phyloP scores from a whole-genome alignment of 1,140 invertebrate species.

The Neuroterus valhalla region DNA sequence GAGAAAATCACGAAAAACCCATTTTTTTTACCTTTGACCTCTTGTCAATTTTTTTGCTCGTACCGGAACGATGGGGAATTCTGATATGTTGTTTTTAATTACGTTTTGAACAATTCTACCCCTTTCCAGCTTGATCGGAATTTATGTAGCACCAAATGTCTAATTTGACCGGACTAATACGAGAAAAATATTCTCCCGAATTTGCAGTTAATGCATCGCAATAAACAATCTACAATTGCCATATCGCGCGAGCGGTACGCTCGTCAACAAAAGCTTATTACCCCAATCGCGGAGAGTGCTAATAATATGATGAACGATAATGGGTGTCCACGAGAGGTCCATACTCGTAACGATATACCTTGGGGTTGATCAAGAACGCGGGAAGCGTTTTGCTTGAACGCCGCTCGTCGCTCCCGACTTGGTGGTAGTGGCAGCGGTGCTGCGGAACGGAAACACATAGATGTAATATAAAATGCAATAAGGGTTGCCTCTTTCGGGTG shows the following conservation, averaged over 20 bases:
- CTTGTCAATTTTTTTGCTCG: too few relatives aligned
- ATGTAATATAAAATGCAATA: slow-evolving; percentile 72
- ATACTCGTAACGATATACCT: slow-evolving; percentile 48
- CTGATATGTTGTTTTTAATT: too few relatives aligned
- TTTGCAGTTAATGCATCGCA: neutral
- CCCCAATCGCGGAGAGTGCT: slow-evolving; percentile 64
- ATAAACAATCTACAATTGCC: neutral
- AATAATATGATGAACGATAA: slow-evolving; percentile 66
- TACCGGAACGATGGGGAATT: too few relatives aligned
- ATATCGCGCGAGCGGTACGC: slow-evolving; percentile 45
- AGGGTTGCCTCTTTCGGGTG: slow-evolving; percentile 56
- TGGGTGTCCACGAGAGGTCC: slow-evolving; percentile 47
- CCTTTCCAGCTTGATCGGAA: too few relatives aligned
- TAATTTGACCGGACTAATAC: too few relatives aligned
- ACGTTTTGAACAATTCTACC: too few relatives aligned
- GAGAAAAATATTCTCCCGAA: too few relatives aligned
- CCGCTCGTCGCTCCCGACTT: slow-evolving; percentile 30
- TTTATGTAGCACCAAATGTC: too few relatives aligned
- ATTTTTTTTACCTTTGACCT: too few relatives aligned
- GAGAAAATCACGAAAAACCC: too few relatives aligned
- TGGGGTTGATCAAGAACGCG: slow-evolving; percentile 54
- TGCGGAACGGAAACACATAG: slow-evolving; percentile 58
- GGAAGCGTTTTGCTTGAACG: slow-evolving; percentile 54
- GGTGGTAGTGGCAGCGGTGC: neutral
- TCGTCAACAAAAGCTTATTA: slow-evolving; percentile 56